phyloP scores from a whole-genome alignment of 2,888 invertebrate genomes.

The Xestia sexstrigata region DNA sequence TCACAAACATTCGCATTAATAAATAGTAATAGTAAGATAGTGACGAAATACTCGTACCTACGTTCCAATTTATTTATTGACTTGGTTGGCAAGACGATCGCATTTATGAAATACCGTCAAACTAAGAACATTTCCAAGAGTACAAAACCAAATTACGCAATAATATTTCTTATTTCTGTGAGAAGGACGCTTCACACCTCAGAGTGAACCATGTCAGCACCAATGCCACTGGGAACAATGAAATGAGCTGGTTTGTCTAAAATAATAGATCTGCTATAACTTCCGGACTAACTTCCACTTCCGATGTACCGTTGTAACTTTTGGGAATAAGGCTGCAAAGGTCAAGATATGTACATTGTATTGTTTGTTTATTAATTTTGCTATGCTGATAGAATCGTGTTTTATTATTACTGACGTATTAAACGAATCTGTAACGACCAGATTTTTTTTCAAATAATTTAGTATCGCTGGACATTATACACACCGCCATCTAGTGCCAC shows the following conservation, averaged over 20 bases:
- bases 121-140: background rate
- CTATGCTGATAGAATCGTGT: slow-evolving; percentile 20
- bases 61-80: slow-evolving; percentile 10
- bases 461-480: too few relatives aligned
- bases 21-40: background rate
- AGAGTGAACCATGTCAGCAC: background rate
- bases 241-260: slow-evolving; percentile 34
- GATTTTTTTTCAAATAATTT: too few relatives aligned
- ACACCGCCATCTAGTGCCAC: too few relatives aligned
- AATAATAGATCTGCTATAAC: slow-evolving; percentile 54
- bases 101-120: background rate
- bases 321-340: slow-evolving; percentile 19
- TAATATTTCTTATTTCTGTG: slow-evolving; percentile 25
- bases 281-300: slow-evolving; percentile 52
- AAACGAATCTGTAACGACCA: background rate
- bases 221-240: slow-evolving; percentile 59
- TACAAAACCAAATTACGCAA: slow-evolving; percentile 22
- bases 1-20: too few relatives aligned
- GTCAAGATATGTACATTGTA: slow-evolving; percentile 36
- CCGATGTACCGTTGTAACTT: slow-evolving; percentile 48
- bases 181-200: slow-evolving; percentile 16
- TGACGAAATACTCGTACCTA: background rate
- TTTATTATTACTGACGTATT: slow-evolving; percentile 1
- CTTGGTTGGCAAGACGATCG: background rate
- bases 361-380: slow-evolving; percentile 49